Evolutionary conservation across 2,888 invertebrate species (phyloP).

Genomic region (Elysia crispata): DNA sequence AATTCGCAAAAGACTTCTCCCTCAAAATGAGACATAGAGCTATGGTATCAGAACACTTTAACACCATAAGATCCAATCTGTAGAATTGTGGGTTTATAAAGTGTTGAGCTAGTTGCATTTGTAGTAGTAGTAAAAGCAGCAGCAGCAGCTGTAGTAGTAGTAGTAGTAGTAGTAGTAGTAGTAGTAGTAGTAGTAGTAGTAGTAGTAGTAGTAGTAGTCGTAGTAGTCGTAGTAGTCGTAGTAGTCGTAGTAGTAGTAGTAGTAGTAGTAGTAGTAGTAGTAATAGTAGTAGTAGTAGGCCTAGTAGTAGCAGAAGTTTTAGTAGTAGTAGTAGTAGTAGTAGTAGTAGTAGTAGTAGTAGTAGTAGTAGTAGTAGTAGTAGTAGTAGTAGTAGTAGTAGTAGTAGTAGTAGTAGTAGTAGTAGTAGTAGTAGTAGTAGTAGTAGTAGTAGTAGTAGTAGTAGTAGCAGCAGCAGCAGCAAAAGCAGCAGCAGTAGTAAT

Average conservation of each 20-base stretch:
- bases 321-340: conserved; percentile 17
- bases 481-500: neutral
- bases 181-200: conserved; percentile 3
- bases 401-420: neutral
- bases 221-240: conserved; percentile 11
- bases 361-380: conserved; percentile 14
- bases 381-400: neutral
- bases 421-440: neutral
- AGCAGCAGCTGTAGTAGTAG: conserved; percentile 4
- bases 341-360: conserved; percentile 11
- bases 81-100: too few species aligned
- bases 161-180: conserved; percentile 16
- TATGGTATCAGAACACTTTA: too few species aligned
- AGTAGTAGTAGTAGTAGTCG: neutral
- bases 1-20: too few species aligned
- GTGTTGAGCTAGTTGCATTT: too few species aligned
- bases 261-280: neutral
- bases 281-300: neutral
- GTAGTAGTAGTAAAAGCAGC: too few species aligned
- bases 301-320: too few species aligned
- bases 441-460: neutral
- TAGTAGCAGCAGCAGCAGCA: neutral
- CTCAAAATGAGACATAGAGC: too few species aligned
- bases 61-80: too few species aligned
- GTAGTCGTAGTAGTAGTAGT: conserved; percentile 13